Conservation (phyloP, 2,113 vertebrate genomes). For the Bubo scandiacus region DNA sequence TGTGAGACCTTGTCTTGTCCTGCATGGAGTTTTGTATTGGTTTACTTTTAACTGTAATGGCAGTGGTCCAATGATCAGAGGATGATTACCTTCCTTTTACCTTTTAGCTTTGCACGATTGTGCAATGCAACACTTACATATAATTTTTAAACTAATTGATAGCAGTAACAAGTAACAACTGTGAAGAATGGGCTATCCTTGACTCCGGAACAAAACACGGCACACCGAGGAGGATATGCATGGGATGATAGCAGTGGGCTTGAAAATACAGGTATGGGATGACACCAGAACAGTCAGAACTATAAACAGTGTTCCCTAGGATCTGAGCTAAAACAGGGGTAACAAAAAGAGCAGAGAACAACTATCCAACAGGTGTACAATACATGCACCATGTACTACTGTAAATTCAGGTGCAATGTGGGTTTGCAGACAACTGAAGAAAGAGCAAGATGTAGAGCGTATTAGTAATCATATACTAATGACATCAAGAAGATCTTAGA, state of each 20-base stretch:
- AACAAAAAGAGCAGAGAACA: neutral
- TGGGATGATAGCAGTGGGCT: neutral
- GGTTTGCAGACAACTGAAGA: neutral
- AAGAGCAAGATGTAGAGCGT: neutral
- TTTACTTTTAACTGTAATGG: neutral
- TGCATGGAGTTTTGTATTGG: neutral
- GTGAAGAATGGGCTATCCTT: neutral
- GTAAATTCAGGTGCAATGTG: neutral
- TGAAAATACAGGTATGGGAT: neutral
- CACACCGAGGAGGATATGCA: neutral
- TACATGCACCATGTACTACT: fast-evolving
- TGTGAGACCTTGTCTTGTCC: neutral
- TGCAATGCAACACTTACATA: neutral
- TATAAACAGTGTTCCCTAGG: neutral
- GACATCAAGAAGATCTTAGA: neutral
- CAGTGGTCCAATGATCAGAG: neutral
- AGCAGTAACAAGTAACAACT: neutral
- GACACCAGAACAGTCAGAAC: neutral
- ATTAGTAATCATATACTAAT: neutral
- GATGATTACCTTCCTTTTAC: neutral
- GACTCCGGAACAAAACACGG: neutral
- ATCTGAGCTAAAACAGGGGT: neutral
- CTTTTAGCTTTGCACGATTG: neutral
- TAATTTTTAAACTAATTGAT: neutral
- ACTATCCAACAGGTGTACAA: neutral